Base-by-base conservation (phyloP, 2,888 invertebrate genomes). In the Trisateles emortualis region DNA sequence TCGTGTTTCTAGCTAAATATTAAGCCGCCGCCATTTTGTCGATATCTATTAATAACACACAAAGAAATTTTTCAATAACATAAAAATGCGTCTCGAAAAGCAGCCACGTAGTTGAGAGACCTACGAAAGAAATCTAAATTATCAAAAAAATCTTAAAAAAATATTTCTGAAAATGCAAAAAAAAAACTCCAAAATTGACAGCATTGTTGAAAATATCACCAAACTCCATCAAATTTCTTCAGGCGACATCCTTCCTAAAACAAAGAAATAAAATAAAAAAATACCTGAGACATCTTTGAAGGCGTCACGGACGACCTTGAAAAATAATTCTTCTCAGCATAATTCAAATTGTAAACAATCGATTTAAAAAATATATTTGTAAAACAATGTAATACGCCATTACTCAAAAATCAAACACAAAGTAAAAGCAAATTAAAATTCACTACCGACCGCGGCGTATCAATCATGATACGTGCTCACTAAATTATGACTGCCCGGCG, bases 401-500 rank as follows among this genome's bases (percentile, higher is more conserved):
- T 5, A 26, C 26, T 2, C 1, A 17, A 22, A 42, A 50, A 11
- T 22, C 5, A 43, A 43, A 24, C 9, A 5, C 38, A 19, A 38
- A 22, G 16, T 9, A 26, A 19, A 19, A n/a, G 10, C n/a, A 19
- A 42, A 30, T 16, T 17, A 35, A 2, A 11, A 42, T 16, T 1
- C 26, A 30, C 9, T n/a, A 6, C 4, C 9, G 36, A 14, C 6
- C 36, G 19, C 19, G 17, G 13, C 10, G 11, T 11, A 22, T 39
- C 11, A 32, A 19, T 24, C 10, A 16, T 14, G 10, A 36, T 17
- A 16, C 52, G 46, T 47, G 26, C 17, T 29, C 32, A 40, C 26
- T 14, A 41, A 40, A 13, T 45, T 33, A 45, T 52, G 22, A 19
- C 36, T 38, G 4, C 3, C 19, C n/a, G 13, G 5, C 22, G 40